A percentile compares a stretch with the other conserved stretches of the same genome.
phyloP scores from a whole-genome alignment of 2,113 vertebrate genomes.

The Tragelaphus imberbis region DNA sequence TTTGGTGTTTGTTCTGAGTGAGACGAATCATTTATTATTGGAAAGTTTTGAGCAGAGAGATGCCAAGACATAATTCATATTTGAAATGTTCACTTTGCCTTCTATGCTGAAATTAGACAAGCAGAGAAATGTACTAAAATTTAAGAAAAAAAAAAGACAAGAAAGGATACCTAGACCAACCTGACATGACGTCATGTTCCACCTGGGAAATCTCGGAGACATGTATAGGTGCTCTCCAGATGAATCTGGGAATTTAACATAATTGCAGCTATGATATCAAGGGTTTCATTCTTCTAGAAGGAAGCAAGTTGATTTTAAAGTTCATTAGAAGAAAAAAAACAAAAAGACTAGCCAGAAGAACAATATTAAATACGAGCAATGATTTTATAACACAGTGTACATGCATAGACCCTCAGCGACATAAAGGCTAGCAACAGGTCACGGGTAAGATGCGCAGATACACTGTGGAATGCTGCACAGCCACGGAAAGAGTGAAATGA shows the following conservation, averaged over 20 bases:
- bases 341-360: background rate
- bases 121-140: background rate
- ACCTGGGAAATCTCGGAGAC: background rate
- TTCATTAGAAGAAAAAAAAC: background rate
- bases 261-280: background rate
- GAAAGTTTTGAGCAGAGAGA: background rate
- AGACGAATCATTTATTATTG: background rate
- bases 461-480: accelerated
- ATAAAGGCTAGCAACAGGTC: background rate
- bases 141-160: background rate
- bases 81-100: background rate
- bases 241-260: background rate
- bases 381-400: background rate
- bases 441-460: accelerated
- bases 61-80: background rate
- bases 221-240: accelerated
- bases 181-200: accelerated
- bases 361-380: background rate
- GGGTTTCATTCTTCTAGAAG: background rate
- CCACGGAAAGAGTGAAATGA: accelerated
- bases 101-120: background rate
- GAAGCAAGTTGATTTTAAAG: background rate
- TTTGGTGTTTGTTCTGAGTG: background rate
- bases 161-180: accelerated
- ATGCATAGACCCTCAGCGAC: accelerated